phyloP scores from a whole-genome alignment of 2,797 vertebrate species.

The Enteromius radiatus region DNA sequence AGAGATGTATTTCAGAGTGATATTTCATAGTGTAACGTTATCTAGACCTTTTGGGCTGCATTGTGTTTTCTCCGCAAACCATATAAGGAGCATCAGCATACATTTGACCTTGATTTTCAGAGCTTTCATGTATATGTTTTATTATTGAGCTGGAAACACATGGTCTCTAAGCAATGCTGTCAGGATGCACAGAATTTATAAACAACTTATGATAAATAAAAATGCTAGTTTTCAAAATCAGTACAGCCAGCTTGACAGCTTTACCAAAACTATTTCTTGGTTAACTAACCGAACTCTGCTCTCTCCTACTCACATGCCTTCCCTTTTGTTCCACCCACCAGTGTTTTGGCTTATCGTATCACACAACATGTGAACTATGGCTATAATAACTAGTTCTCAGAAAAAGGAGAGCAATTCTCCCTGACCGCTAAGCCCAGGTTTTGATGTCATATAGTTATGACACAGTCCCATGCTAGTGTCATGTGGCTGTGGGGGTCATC shows the following conservation, averaged over 20 bases:
- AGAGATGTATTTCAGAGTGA: too few species aligned
- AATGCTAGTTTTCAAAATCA: neutral
- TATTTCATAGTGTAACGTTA: too few species aligned
- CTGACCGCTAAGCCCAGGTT: neutral
- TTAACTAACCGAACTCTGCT: neutral
- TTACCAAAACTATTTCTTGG: neutral
- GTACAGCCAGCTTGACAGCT: too few species aligned
- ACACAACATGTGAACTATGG: neutral
- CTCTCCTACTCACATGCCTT: neutral
- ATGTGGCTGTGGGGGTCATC: constrained; percentile 24
- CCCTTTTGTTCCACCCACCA: neutral
- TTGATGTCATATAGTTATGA: constrained; percentile 10
- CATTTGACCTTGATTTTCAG: neutral
- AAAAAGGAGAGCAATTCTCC: neutral
- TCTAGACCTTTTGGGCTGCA: too few species aligned
- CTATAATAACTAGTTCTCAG: neutral
- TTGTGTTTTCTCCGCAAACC: too few species aligned
- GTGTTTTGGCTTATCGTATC: neutral
- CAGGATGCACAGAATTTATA: neutral
- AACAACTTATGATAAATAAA: neutral
- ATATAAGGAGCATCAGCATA: neutral
- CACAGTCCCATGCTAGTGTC: constrained; percentile 16
- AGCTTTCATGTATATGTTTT: neutral
- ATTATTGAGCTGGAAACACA: constrained; percentile 11
- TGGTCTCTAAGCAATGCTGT: neutral